Percentiles rank a stretch among this genome's conserved stretches.
Evolutionary conservation across 2,113 vertebrate genomes (phyloP).

Genomic region (Rostratula benghalensis): DNA sequence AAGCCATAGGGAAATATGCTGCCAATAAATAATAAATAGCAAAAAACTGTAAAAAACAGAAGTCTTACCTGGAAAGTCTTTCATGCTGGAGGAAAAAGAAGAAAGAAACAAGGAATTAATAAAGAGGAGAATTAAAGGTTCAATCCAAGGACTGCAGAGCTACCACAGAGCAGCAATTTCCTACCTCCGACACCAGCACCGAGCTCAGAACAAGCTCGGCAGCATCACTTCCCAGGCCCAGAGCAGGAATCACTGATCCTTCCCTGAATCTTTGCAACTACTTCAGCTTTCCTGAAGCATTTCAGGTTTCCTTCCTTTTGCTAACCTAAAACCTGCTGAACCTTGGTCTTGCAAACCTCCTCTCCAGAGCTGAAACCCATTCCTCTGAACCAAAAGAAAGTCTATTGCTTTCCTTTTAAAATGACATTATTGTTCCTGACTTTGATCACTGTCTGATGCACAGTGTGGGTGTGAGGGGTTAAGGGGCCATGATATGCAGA

Average conservation of each 20-base stretch:
- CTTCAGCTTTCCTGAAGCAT: neutral
- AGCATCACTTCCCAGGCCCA: neutral
- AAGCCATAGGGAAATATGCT: neutral
- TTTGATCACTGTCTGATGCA: neutral
- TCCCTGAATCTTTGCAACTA: neutral
- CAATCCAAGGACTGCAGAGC: neutral
- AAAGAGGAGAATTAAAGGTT: neutral
- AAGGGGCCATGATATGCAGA: fast-evolving
- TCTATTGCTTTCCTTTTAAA: neutral
- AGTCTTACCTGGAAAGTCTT: slow-evolving; percentile 86
- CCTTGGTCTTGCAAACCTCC: neutral
- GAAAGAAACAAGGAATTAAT: slow-evolving; percentile 44
- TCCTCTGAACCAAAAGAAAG: neutral
- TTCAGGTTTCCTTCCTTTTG: neutral
- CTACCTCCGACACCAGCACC: neutral
- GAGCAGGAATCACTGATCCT: no score
- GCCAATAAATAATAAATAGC: neutral
- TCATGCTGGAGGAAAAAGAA: slow-evolving; percentile 82
- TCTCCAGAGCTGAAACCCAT: neutral
- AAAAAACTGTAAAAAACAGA: neutral
- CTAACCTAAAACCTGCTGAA: neutral
- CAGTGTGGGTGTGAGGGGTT: neutral
- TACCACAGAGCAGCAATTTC: neutral
- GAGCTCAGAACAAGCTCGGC: neutral
- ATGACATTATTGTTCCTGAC: neutral